Evolutionary conservation across 2,113 vertebrate genomes (phyloP), one percentile per base, ranked within the genome.

Genomic region (Poicephalus gulielmi): DNA sequence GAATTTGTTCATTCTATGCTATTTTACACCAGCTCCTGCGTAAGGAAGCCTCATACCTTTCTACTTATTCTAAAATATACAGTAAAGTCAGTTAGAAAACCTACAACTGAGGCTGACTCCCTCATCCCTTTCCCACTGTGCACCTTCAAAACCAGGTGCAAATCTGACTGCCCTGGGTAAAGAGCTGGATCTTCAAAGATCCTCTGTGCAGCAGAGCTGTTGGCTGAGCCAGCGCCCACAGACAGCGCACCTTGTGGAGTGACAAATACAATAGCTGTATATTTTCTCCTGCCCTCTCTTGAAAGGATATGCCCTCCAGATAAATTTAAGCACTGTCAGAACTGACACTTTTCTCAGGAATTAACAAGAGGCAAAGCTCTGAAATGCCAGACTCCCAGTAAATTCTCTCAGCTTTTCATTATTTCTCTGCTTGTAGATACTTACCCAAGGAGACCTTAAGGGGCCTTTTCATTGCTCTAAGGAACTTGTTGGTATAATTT

Each of bases 321-420:
- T 83, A 95, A 92, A 97, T 68, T 39, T 74, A 67, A 77, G 27
- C 50, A 8, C 55, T 94, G 70, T 83, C 90, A 96, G 84, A 96
- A 90, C 27, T 63, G 90, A 95, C 85, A 86, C 44, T 25, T 86
- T 50, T 5, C 43, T 62, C 19, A n/a, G 37, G 84, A 91, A 89
- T 91, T 92, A 95, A 86, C 62, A 83, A 75, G 37, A 76, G 16
- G 47, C 39, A 60, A 82, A 75, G 74, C 49, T 75, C 92, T 53
- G 49, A 91, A 88, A 90, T 79, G 52, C 69, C 71, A 91, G 67
- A 46, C 47, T 84, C 47, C 24, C 39, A 84, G 84, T 70, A 93
- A 80, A 94, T 95, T 80, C 39, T 66, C 70, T 49, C 31, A 71
- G 37, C 25, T 57, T 96, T 94, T 96, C 67, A 39, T 95, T 93